Evolutionary conservation across 2,797 vertebrate genomes (phyloP).

Genomic region (Sebastolobus altivelis): DNA sequence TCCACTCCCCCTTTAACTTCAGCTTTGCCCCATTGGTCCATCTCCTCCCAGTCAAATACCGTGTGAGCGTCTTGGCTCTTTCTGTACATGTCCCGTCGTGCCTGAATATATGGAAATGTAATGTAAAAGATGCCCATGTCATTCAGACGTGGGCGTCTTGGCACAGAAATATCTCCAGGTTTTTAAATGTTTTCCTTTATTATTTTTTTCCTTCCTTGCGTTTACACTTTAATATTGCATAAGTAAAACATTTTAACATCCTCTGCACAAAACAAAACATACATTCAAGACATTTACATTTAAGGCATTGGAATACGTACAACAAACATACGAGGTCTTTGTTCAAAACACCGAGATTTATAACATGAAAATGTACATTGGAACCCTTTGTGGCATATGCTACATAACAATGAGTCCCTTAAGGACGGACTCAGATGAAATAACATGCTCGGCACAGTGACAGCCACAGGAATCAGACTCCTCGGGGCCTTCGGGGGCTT

Average conservation of each 20-base stretch:
- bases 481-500: not conserved
- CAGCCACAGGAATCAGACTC: constrained; percentile 15
- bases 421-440: constrained; percentile 10
- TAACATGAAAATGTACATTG: constrained; percentile 22
- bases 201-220: constrained; percentile 21
- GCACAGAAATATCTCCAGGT: not conserved
- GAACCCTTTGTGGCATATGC: constrained; percentile 27
- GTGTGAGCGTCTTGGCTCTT: not conserved
- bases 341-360: constrained; percentile 34
- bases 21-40: not conserved
- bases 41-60: not conserved
- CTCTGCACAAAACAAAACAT: constrained; percentile 42
- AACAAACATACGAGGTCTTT: constrained; percentile 30
- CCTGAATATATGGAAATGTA: not conserved
- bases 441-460: constrained; percentile 31
- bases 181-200: constrained; percentile 23
- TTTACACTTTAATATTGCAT: constrained; percentile 44
- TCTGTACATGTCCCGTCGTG: not conserved
- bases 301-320: constrained; percentile 61
- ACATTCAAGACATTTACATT: constrained; percentile 60
- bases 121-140: too few species aligned
- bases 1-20: not conserved
- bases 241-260: constrained; percentile 28
- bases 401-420: constrained; percentile 36
- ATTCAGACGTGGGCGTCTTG: too few species aligned